These are phyloP conservation scores for Physella acuta DNA, from an alignment of 1,140 invertebrate species.

Conservation along the genomic window DNA sequence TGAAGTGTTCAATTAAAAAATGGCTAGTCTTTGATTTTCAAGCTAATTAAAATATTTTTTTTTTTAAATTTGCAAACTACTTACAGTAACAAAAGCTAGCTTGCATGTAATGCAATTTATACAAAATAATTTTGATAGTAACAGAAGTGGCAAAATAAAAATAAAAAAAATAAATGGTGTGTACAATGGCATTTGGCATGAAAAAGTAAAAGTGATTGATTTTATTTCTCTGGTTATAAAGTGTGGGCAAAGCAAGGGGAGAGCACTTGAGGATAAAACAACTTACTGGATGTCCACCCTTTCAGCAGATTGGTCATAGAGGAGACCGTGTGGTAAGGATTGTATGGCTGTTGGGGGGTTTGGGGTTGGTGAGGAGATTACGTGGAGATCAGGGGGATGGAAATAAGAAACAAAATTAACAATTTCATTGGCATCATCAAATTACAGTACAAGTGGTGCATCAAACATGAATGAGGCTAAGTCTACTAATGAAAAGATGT, in stretches of 20 bases:
- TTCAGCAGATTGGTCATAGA: slow-evolving; percentile 78
- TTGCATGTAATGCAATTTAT: too few relatives aligned
- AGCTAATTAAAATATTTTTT: too few relatives aligned
- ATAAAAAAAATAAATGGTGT: neutral
- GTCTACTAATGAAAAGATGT: too few relatives aligned
- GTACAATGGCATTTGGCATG: neutral
- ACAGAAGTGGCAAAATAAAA: neutral
- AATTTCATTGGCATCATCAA: neutral
- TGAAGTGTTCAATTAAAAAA: too few relatives aligned
- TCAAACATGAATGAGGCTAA: too few relatives aligned
- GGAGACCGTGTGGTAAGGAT: slow-evolving; percentile 87
- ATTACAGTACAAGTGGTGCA: too few relatives aligned
- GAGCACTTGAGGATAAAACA: slow-evolving; percentile 2
- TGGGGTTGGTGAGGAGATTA: neutral
- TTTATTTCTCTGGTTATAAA: neutral
- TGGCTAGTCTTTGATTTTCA: too few relatives aligned
- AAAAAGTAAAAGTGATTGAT: neutral
- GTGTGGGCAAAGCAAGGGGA: slow-evolving; percentile 6
- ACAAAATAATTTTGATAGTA: too few relatives aligned
- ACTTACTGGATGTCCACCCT: slow-evolving; percentile 70
- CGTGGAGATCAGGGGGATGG: neutral
- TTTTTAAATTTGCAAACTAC: too few relatives aligned
- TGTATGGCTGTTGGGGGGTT: slow-evolving; percentile 47
- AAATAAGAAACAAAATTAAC: neutral
- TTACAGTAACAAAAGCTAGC: too few relatives aligned